Conservation (phyloP, 2,113 vertebrate genomes). For the Indicator maculatus region DNA sequence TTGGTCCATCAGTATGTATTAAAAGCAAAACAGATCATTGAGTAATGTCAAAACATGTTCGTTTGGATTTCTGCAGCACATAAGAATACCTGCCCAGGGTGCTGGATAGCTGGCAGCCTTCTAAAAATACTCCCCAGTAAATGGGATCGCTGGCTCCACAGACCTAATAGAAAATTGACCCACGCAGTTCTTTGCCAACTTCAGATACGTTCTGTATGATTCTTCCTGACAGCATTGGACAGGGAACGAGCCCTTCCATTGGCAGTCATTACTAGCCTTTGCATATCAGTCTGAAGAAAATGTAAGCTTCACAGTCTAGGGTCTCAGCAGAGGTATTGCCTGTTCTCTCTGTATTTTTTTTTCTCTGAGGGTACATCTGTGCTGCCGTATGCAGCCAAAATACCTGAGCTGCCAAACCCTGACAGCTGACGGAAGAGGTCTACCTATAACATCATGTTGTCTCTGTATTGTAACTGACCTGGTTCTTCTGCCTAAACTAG, state of each 20-base stretch:
- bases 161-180: neutral
- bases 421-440: neutral
- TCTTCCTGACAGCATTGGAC: neutral
- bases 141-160: neutral
- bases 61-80: fast-evolving
- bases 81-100: neutral
- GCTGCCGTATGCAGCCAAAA: neutral
- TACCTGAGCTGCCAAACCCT: neutral
- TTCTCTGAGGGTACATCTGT: neutral
- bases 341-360: neutral
- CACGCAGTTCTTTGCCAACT: neutral
- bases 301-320: neutral
- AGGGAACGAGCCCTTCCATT: neutral
- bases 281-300: neutral
- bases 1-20: neutral
- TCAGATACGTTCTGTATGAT: fast-evolving
- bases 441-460: neutral
- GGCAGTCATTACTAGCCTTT: neutral
- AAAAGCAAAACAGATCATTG: neutral
- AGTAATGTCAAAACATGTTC: neutral
- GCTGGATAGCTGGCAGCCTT: neutral
- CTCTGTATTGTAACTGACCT: neutral
- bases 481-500: constrained; percentile 52
- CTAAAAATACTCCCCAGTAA: neutral
- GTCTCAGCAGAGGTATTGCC: neutral